Evolutionary conservation across 2,888 invertebrate genomes (phyloP).

Genomic region (Nymphalis urticae): DNA sequence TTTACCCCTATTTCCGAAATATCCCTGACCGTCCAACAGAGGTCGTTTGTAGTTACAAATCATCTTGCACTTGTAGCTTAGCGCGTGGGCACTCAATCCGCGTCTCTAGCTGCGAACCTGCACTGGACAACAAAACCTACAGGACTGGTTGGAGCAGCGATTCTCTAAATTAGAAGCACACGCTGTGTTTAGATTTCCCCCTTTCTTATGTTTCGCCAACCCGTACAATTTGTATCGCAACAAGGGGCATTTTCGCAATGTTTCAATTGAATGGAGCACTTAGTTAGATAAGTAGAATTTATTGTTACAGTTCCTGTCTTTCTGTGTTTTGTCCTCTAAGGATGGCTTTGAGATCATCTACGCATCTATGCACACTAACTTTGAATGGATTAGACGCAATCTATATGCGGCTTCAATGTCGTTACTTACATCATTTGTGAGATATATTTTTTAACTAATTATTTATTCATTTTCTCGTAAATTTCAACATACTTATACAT

Average conservation of each 20-base stretch:
- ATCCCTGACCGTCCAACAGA: too few species aligned
- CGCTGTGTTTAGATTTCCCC: slow-evolving; percentile 61
- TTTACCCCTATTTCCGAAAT: too few species aligned
- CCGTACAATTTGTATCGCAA: slow-evolving; percentile 68
- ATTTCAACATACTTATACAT: background rate
- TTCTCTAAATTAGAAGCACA: slow-evolving; percentile 63
- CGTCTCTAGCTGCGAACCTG: background rate
- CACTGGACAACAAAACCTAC: slow-evolving; percentile 20
- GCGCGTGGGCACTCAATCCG: too few species aligned
- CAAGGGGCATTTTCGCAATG: slow-evolving; percentile 70
- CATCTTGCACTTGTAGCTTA: too few species aligned
- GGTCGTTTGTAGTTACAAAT: too few species aligned
- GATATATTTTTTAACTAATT: background rate
- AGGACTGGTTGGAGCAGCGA: slow-evolving; percentile 56
- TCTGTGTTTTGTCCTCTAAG: slow-evolving; percentile 47
- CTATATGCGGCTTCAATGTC: background rate
- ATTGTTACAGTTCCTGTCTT: slow-evolving; percentile 49
- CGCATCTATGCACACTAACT: slow-evolving; percentile 28
- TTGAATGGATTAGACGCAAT: background rate
- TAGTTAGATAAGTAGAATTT: slow-evolving; percentile 52
- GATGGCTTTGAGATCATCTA: slow-evolving; percentile 43
- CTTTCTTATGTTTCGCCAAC: slow-evolving; percentile 59
- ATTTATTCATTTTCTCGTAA: background rate
- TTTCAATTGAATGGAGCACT: slow-evolving; percentile 66
- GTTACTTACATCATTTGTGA: background rate